These are phyloP conservation scores for Tragopan temminckii DNA, from an alignment of 2,797 vertebrate species.

Conservation along the genomic window DNA sequence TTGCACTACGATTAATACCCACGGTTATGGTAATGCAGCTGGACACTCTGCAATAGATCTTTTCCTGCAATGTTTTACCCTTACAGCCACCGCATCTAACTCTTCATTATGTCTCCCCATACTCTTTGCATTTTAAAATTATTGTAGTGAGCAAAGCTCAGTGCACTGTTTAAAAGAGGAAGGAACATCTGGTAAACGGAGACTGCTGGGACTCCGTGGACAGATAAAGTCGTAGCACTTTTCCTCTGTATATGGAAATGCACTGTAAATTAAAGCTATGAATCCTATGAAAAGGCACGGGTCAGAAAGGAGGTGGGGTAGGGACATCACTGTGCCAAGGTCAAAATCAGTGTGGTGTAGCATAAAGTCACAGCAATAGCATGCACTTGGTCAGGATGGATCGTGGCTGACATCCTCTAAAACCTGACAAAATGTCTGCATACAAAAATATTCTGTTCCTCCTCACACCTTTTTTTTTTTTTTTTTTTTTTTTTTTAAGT, in stretches of 20 bases:
- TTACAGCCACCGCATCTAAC: neutral
- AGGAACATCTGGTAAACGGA: slow-evolving; percentile 74
- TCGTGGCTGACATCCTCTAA: neutral
- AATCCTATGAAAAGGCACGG: neutral
- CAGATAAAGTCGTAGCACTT: slow-evolving; percentile 56
- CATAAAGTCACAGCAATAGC: neutral
- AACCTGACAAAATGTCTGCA: neutral
- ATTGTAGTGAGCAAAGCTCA: slow-evolving; percentile 53
- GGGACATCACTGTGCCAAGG: slow-evolving; percentile 51
- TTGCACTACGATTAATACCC: slow-evolving; percentile 35
- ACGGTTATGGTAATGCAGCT: slow-evolving; percentile 18
- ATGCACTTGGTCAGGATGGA: neutral
- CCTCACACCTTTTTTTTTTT: fast-evolving
- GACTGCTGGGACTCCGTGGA: slow-evolving; percentile 39
- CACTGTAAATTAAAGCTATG: slow-evolving; percentile 57
- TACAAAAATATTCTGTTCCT: neutral
- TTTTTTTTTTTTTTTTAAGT: too few species aligned
- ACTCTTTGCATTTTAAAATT: slow-evolving; percentile 56
- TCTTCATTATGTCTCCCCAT: slow-evolving; percentile 41
- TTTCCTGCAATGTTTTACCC: slow-evolving; percentile 25
- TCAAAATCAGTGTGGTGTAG: neutral
- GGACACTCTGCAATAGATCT: neutral
- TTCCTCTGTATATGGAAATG: slow-evolving; percentile 46
- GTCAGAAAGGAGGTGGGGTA: slow-evolving; percentile 33
- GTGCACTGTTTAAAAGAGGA: slow-evolving; percentile 36